Evolutionary conservation across 2,113 vertebrate genomes (phyloP).

Genomic region (Upupa epops): DNA sequence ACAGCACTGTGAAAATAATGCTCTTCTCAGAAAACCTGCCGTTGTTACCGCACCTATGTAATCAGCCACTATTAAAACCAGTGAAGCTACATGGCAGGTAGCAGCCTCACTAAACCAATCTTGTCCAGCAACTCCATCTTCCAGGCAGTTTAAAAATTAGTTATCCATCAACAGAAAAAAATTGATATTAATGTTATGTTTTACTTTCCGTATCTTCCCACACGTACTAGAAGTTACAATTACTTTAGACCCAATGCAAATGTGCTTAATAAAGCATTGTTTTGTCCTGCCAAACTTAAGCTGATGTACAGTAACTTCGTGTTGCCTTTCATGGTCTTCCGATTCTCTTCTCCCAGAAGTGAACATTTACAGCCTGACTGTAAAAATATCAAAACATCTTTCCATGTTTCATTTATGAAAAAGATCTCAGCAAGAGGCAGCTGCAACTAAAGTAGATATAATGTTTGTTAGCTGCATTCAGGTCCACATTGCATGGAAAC

Average conservation of each 20-base stretch:
- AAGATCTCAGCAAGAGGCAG: background rate
- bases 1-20: constrained; percentile 23
- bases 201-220: background rate
- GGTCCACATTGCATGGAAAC: rapidly evolving
- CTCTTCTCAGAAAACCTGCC: constrained; percentile 28
- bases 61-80: background rate
- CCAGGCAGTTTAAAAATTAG: constrained; percentile 3
- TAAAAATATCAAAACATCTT: background rate
- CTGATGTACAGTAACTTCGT: background rate
- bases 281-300: background rate
- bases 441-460: background rate
- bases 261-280: background rate
- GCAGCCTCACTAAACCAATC: background rate
- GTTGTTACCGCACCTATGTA: background rate
- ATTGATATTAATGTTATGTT: background rate
- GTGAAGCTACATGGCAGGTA: background rate
- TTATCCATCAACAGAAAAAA: background rate
- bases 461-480: background rate
- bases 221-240: background rate
- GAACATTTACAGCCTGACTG: background rate
- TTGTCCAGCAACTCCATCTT: background rate
- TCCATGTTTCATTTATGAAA: background rate
- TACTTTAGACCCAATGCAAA: background rate
- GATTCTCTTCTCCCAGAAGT: background rate
- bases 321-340: background rate